These are phyloP conservation scores for Protaetia brevitarsis DNA, from an alignment of 1,140 invertebrate genomes.

Conservation along the genomic window DNA sequence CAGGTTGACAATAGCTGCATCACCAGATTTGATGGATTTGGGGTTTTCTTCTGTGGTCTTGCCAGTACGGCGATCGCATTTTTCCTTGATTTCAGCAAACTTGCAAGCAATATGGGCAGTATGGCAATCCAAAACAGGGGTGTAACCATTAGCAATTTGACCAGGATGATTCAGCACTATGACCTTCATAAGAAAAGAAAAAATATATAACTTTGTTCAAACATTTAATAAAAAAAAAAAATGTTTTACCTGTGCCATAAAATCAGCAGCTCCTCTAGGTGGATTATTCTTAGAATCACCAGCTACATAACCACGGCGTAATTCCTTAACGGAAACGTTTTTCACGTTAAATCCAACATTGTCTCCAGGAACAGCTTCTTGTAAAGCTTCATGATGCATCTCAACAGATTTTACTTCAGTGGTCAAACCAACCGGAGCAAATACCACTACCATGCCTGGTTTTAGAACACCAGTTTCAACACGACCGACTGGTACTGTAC, in stretches of 20 bases:
- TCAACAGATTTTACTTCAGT: slow-evolving; percentile 99
- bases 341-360: slow-evolving; percentile 99
- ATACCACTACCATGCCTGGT: slow-evolving; percentile 97
- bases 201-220: neutral
- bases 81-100: slow-evolving; percentile 96
- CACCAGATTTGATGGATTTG: slow-evolving; percentile 91
- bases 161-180: slow-evolving; percentile 98
- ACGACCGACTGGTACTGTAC: slow-evolving; percentile 97
- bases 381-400: slow-evolving; percentile 97
- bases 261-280: slow-evolving; percentile 87
- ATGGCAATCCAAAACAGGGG: slow-evolving; percentile 97
- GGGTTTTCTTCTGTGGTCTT: slow-evolving; percentile 83
- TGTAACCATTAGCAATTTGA: slow-evolving; percentile 95
- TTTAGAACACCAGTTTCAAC: slow-evolving; percentile 98
- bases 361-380: slow-evolving; percentile 93
- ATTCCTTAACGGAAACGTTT: slow-evolving; percentile 98
- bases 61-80: slow-evolving; percentile 94
- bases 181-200: slow-evolving; percentile 59
- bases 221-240: neutral
- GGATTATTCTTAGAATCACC: slow-evolving; percentile 97
- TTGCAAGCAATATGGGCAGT: slow-evolving; percentile 99
- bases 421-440: slow-evolving; percentile 89
- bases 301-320: slow-evolving; percentile 94
- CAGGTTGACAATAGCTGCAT: slow-evolving; percentile 91
- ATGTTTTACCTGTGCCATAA: slow-evolving; percentile 79